These are phyloP conservation scores for Notothenia rossii DNA, from an alignment of 2,113 vertebrate genomes.

Conservation along the genomic window DNA sequence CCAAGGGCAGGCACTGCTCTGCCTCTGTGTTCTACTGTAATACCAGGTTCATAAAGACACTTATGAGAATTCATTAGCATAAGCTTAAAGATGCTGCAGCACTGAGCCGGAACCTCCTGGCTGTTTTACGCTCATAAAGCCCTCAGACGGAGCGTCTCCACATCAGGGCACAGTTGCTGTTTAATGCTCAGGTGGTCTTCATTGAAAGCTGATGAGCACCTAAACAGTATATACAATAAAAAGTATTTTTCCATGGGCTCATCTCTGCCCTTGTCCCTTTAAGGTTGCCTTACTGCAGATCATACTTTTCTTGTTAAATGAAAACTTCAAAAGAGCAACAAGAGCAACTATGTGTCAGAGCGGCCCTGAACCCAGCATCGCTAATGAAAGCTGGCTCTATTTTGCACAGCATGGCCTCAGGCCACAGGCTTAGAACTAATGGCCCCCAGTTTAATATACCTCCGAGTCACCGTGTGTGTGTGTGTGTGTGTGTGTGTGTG, in stretches of 20 bases:
- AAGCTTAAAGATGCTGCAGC: slow-evolving; percentile 48
- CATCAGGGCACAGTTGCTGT: slow-evolving; percentile 44
- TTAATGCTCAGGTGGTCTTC: slow-evolving; percentile 60
- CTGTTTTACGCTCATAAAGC: slow-evolving; percentile 62
- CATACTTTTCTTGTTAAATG: slow-evolving; percentile 52
- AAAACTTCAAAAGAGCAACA: slow-evolving; percentile 70
- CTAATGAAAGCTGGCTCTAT: slow-evolving; percentile 64
- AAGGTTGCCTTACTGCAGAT: slow-evolving; percentile 46
- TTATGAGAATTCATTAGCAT: slow-evolving; percentile 60
- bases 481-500: not conserved
- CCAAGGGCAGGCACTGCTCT: slow-evolving; percentile 28
- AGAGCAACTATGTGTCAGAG: slow-evolving; percentile 19
- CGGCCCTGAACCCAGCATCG: slow-evolving; percentile 37
- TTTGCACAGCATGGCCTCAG: slow-evolving; percentile 46
- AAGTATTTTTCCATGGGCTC: slow-evolving; percentile 52
- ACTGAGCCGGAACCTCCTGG: slow-evolving; percentile 40
- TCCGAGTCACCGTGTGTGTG: slow-evolving; percentile 39
- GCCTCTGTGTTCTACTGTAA: slow-evolving; percentile 14
- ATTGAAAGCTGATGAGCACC: slow-evolving; percentile 43
- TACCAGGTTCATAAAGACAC: slow-evolving; percentile 30
- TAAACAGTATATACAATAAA: slow-evolving; percentile 41
- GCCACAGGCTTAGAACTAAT: slow-evolving; percentile 61
- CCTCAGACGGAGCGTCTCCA: slow-evolving; percentile 45
- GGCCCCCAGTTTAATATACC: slow-evolving; percentile 62
- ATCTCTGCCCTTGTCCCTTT: slow-evolving; percentile 42